Evolutionary conservation across 2,797 vertebrate genomes (phyloP), one percentile per base, ranked within the genome.

Genomic region (Coccyzus lansbergi): DNA sequence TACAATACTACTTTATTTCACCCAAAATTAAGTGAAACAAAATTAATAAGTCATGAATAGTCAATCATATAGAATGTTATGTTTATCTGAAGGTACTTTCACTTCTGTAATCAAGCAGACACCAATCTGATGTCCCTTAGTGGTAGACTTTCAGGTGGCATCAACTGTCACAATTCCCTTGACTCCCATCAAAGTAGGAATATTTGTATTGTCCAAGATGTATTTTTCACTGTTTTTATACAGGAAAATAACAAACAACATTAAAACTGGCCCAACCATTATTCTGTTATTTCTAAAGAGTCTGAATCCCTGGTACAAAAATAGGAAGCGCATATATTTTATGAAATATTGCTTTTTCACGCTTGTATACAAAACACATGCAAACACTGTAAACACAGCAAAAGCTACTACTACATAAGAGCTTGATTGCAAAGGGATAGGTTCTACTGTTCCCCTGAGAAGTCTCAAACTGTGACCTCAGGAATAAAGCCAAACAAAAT

Each of bases 361-460:
- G 10, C 3, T 1, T 15, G 24, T 20, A 16, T 7, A 46, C 34
- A 36, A 87, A 38, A 55, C 2, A 6, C 0, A 12, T 4, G 20
- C 33, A 80, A 69, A 29, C 48, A 33, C 11, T 19, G 21, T 44
- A 38, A 42, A 65, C 49, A 68, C 15, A 76, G 29, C 42, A 75
- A 52, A 65, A 49, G 34, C 62, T 68, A 64, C 26, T 26, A 7
- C 18, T 62, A 25, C 25, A 88, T n/a, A n/a, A n/a, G n/a, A n/a
- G 55, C 33, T 29, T 42, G 40, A 34, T 1, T 33, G 60, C 56
- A 46, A 6, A 19, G 33, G 49, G 65, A 29, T 52, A 67, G 58
- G 44, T 59, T 59, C 31, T 18, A 0, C 40, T 12, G 10, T 29
- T 34, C 28, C 29, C 34, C 21, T 1, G 13, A 63, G 24, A 17